Base-by-base conservation (phyloP, 2,888 invertebrate genomes). In the Terebella lapidaria region DNA sequence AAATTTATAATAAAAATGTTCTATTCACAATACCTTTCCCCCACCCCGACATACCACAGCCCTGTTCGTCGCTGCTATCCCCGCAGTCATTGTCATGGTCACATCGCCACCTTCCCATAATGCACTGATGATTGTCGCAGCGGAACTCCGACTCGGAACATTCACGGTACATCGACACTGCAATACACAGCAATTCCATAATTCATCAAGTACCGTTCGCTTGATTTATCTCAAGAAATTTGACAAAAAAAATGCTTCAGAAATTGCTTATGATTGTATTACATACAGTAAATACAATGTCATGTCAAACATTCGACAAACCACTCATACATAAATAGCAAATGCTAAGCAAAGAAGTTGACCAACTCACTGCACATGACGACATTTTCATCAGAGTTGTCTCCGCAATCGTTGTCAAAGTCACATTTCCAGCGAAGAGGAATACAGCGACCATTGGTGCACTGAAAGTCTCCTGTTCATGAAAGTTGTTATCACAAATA, bases 51-150 rank as follows among this genome's bases (percentile, higher is more conserved):
- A 57, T 68, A 66, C 77, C 74, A 26, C 72, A 67, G 2, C 55
- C 54, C 3, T 62, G 0, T 63, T 83, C 83, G 74, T 99, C 97
- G 1, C 91, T 89, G 70, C 91, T 90, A 78, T 97, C 96, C 0
- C 94, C 94, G 73, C 96, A 97, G 76, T 97, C 96, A 76, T 96
- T 93, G 80, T 95, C 94, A 79, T 93, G 93, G 77, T 97, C 96
- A 77, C 96, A 97, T 18, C 75, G 74, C 75, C 81, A 81, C 59
- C 79, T 77, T 2, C 74, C 70, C 22, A 80, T 80, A 72, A 93
- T 88, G 77, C 93, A 93, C 58, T 91, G 86, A 72, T 92, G 91
- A 78, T 95, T 95, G 64, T 86, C 86, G 79, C 97, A 97, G 63
- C 91, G 90, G 82, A 95, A 95, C 76, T 99, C 96, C 1, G 91